These are phyloP conservation scores for Drosophila bunnanda DNA, from an alignment of 2,888 invertebrate genomes.

Conservation along the genomic window DNA sequence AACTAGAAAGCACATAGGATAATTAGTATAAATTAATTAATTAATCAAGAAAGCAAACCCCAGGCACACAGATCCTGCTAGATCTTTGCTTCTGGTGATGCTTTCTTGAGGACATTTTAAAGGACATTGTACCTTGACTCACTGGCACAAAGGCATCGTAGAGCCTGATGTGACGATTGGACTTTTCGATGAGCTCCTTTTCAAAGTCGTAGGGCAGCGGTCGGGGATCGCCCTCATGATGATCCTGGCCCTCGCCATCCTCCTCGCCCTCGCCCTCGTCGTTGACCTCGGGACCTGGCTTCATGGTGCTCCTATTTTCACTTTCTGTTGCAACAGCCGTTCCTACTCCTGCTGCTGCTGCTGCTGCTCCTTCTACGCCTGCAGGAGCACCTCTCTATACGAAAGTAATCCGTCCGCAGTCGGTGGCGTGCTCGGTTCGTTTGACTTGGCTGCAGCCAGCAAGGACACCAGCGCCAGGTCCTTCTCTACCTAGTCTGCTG, in stretches of 20 bases:
- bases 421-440: slow-evolving; percentile 55
- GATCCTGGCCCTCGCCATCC: slow-evolving; percentile 46
- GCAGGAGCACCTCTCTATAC: not conserved
- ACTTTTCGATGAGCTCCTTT: slow-evolving; percentile 81
- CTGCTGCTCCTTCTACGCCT: slow-evolving; percentile 4
- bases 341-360: not conserved
- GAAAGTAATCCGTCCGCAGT: slow-evolving; percentile 51
- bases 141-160: slow-evolving; percentile 74
- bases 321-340: slow-evolving; percentile 34
- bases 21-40: not conserved
- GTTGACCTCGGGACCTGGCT: slow-evolving; percentile 25
- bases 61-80: not conserved
- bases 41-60: not conserved
- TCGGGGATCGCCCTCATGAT: slow-evolving; percentile 68
- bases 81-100: not conserved
- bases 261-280: slow-evolving; percentile 48
- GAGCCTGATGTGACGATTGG: slow-evolving; percentile 78
- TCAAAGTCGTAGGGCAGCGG: slow-evolving; percentile 81
- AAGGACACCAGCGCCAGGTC: slow-evolving; percentile 62
- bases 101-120: not conserved
- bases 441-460: slow-evolving; percentile 51
- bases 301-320: slow-evolving; percentile 15
- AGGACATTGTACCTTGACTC: slow-evolving; percentile 61
- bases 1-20: slow-evolving; percentile 51
- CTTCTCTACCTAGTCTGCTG: slow-evolving; percentile 15